A percentile compares a stretch with the other conserved stretches of the same genome.
phyloP scores from a whole-genome alignment of 2,113 vertebrate species.

The Catharus bicknelli region DNA sequence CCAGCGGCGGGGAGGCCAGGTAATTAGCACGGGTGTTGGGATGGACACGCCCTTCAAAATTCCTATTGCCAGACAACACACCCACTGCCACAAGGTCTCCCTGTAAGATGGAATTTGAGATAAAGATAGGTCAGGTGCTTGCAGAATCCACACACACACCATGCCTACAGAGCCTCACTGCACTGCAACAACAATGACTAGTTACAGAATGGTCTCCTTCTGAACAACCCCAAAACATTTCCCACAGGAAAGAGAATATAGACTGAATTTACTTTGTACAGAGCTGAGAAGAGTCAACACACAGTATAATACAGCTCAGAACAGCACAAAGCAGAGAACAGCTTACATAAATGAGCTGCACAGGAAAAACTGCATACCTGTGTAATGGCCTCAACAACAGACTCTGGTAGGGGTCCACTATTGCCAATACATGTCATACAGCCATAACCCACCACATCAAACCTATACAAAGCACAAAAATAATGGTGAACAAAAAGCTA shows the following conservation, averaged over 20 bases:
- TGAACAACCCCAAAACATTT: neutral
- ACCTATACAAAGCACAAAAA: constrained; percentile 72
- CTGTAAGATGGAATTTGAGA: constrained; percentile 62
- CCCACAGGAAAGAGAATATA: neutral
- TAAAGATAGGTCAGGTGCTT: neutral
- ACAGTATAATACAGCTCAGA: neutral
- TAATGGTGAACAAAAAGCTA: neutral
- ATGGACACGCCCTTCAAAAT: constrained; percentile 96
- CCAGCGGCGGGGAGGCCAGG: constrained; percentile 90
- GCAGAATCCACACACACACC: neutral
- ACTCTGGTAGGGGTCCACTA: constrained; percentile 92
- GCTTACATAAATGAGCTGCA: neutral
- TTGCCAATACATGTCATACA: constrained; percentile 99
- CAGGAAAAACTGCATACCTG: constrained; percentile 75
- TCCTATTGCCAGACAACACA: constrained; percentile 93
- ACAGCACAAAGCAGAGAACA: neutral
- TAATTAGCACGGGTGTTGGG: constrained; percentile 97
- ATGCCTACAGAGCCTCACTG: neutral
- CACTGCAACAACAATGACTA: neutral
- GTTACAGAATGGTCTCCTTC: neutral
- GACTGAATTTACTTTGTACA: neutral
- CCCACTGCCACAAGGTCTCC: constrained; percentile 92
- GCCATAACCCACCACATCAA: constrained; percentile 96
- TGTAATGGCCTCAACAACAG: constrained; percentile 90
- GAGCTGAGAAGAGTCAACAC: neutral